These are phyloP conservation scores for Plumapathes pennacea DNA, from an alignment of 92 coral and sea anemone genomes.

Conservation along the genomic window DNA sequence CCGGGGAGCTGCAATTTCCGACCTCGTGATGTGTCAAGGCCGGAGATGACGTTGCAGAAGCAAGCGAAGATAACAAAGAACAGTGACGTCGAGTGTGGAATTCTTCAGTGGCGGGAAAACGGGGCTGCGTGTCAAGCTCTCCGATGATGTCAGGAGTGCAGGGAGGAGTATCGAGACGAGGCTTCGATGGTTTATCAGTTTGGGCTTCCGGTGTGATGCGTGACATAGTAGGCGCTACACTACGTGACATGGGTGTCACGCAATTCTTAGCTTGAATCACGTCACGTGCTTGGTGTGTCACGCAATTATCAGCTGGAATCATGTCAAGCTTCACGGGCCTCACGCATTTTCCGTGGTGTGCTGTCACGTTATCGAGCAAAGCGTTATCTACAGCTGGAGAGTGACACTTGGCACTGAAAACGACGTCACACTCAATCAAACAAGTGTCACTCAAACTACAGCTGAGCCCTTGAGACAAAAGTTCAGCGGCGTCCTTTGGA, in stretches of 20 bases:
- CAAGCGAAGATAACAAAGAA: slow-evolving; percentile 3
- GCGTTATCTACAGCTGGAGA: no score
- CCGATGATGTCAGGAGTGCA: slow-evolving; percentile 49
- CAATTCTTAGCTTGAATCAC: no score
- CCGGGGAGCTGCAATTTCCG: slow-evolving; percentile 3
- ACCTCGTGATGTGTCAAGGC: neutral
- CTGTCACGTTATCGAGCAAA: no score
- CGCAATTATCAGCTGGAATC: no score
- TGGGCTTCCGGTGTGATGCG: neutral
- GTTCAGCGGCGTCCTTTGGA: slow-evolving; percentile 1
- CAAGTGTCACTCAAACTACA: slow-evolving; percentile 82
- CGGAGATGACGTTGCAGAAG: slow-evolving; percentile 3
- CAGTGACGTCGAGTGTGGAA: slow-evolving; percentile 19
- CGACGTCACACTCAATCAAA: slow-evolving; percentile 57
- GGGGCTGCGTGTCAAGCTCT: slow-evolving; percentile 57
- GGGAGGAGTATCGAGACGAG: no score
- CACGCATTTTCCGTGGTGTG: no score
- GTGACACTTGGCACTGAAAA: no score
- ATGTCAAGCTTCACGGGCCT: no score
- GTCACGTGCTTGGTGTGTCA: no score
- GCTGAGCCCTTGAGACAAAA: slow-evolving; percentile 50
- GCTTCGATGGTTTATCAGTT: neutral
- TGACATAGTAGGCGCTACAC: no score
- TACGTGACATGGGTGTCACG: no score
- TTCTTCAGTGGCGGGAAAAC: slow-evolving; percentile 21